Base-by-base conservation (phyloP, 2,113 vertebrate species). In the Osmerus mordax region DNA sequence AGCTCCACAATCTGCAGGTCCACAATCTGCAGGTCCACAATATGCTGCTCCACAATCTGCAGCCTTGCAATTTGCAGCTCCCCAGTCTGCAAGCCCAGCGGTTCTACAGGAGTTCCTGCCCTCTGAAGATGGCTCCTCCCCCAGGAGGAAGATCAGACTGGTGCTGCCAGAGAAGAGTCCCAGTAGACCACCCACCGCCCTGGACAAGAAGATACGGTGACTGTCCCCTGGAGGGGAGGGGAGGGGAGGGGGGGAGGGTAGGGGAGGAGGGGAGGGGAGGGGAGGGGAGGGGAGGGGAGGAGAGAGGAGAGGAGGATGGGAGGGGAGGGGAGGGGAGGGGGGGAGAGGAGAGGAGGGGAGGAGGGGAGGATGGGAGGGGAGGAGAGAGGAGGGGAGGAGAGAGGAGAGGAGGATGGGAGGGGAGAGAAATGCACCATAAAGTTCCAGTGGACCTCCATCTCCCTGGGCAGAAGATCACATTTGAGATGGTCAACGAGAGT, bases 191-290 rank as follows among this genome's bases (percentile, higher is more conserved):
- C 74, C 80, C 28, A 83, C 88, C 0, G 78, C 86, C 53, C 85
- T 90, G 3, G 86, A 93, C 73, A 90, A 78, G 80, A 94, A 94
- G 74, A 89, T 90, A 80, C 88, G 90, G 73, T 87, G 90, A 74
- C 13, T 25, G 23, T 6, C 36, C 36, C 6, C 36, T 41, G 8
- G 19, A 23, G 23, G 59, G 13, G 23, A 4, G 23, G 28, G 2
- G 11, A 11, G 54, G 14, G 3, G 2, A 2, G 2, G 18, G 6
- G 14, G 5, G 15, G 54, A 2, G 3, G 8, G 15, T 16, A 18
- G 54, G 8, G 54, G 15, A 2, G 13, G 13, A 16, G 8, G 15
- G 54, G 13, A 3, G 54, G 13, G 13, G 3, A 18, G 13, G 8
- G 1, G 13, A n/a, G n/a, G n/a, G n/a, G n/a, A n/a, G n/a, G n/a